Conservation (phyloP, 2,888 invertebrate species). For the Melinaea menophilus region DNA sequence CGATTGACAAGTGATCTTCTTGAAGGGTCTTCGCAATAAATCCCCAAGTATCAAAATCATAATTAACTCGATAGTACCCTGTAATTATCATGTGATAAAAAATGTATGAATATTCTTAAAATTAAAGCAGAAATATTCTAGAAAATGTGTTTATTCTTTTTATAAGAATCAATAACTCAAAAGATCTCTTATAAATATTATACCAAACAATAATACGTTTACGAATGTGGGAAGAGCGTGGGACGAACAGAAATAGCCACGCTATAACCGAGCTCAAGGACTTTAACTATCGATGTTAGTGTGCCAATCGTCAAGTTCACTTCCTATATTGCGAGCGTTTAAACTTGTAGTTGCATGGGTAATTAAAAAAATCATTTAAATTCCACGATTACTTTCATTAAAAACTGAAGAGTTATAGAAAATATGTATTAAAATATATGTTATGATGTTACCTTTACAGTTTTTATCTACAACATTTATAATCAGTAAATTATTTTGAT, state of each 20-base stretch:
- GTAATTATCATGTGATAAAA: conserved; percentile 32
- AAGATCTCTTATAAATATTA: not conserved
- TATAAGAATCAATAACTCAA: not conserved
- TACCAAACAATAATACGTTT: conserved; percentile 13
- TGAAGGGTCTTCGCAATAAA: conserved; percentile 69
- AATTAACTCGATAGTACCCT: conserved; percentile 81
- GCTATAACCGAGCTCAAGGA: conserved; percentile 49
- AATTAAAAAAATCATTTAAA: no score
- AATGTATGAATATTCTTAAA: not conserved
- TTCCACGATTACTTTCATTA: no score
- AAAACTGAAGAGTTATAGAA: no score
- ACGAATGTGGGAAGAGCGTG: conserved; percentile 23
- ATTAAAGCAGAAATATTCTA: not conserved
- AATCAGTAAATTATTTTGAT: no score
- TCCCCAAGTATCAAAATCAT: conserved; percentile 73
- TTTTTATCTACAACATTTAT: no score
- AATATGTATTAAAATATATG: no score
- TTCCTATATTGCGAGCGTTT: not conserved
- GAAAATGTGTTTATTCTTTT: no score
- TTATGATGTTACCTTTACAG: no score
- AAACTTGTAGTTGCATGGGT: not conserved
- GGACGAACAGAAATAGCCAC: conserved; percentile 51
- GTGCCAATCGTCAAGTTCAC: conserved; percentile 29
- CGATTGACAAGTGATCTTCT: conserved; percentile 49
- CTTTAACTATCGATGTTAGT: conserved; percentile 31